phyloP scores from a whole-genome alignment of 2,888 invertebrate genomes.

The Leptogaster cylindrica region DNA sequence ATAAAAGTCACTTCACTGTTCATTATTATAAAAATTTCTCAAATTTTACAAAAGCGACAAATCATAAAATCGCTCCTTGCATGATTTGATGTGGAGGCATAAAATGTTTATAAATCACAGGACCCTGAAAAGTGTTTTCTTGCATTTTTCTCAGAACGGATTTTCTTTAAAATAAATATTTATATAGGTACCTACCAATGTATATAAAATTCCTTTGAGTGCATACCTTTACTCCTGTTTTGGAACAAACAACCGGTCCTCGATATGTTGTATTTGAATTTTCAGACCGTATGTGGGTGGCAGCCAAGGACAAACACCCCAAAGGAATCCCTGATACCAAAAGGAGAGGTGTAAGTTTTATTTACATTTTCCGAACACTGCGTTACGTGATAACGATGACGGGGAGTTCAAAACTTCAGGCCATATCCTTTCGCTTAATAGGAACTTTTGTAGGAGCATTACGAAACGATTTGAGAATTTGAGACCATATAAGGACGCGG shows the following conservation, averaged over 20 bases:
- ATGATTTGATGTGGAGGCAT: not conserved
- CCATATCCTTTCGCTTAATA: constrained; percentile 27
- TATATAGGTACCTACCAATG: too few relatives aligned
- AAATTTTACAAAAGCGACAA: constrained; percentile 31
- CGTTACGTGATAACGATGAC: constrained; percentile 31
- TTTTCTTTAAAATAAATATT: too few relatives aligned
- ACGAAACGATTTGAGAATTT: too few relatives aligned
- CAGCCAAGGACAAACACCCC: constrained; percentile 3
- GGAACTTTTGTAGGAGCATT: not conserved
- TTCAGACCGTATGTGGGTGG: constrained; percentile 8
- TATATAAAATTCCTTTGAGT: too few relatives aligned
- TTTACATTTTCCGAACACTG: constrained; percentile 28
- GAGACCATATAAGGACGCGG: too few relatives aligned
- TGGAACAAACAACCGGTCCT: too few relatives aligned
- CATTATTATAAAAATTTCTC: constrained; percentile 24
- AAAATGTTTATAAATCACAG: constrained; percentile 35
- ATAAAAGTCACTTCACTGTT: constrained; percentile 24
- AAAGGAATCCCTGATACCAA: not conserved
- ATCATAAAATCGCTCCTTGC: constrained; percentile 24
- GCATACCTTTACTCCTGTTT: too few relatives aligned
- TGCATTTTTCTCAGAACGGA: constrained; percentile 18
- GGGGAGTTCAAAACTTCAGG: constrained; percentile 33
- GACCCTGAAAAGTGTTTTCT: constrained; percentile 32
- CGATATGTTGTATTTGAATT: constrained; percentile 2
- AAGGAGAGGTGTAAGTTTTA: constrained; percentile 10